Evolutionary conservation across 2,888 invertebrate species (phyloP).

Genomic region (Rhopalosiphum nymphaeae): DNA sequence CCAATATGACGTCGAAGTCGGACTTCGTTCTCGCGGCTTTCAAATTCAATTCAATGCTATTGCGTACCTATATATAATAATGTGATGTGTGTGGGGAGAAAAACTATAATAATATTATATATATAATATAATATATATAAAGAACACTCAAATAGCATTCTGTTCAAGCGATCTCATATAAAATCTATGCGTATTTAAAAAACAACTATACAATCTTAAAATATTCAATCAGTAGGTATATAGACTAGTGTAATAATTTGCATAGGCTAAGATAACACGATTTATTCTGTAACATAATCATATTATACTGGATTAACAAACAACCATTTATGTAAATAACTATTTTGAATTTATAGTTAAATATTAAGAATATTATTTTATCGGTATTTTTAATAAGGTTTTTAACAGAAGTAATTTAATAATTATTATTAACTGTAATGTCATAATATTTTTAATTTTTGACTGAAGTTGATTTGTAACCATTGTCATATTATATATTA

Average conservation of each 20-base stretch:
- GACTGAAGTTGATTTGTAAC: neutral
- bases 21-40: slow-evolving; percentile 23
- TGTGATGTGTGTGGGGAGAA: neutral
- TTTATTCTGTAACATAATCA: neutral
- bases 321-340: neutral
- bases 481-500: neutral
- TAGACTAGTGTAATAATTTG: neutral
- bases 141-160: neutral
- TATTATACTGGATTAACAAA: neutral
- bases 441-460: neutral
- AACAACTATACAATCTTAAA: neutral
- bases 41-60: neutral
- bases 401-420: neutral
- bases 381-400: neutral
- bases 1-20: slow-evolving; percentile 10
- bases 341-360: neutral
- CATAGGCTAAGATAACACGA: neutral
- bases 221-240: neutral
- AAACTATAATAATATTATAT: neutral
- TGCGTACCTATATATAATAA: neutral
- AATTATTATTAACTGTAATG: neutral
- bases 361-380: neutral
- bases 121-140: neutral
- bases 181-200: neutral
- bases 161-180: neutral